A percentile compares a stretch with the other conserved stretches of the same genome.
Evolutionary conservation across 2,113 vertebrate species (phyloP).

Genomic region (Sardina pilchardus): DNA sequence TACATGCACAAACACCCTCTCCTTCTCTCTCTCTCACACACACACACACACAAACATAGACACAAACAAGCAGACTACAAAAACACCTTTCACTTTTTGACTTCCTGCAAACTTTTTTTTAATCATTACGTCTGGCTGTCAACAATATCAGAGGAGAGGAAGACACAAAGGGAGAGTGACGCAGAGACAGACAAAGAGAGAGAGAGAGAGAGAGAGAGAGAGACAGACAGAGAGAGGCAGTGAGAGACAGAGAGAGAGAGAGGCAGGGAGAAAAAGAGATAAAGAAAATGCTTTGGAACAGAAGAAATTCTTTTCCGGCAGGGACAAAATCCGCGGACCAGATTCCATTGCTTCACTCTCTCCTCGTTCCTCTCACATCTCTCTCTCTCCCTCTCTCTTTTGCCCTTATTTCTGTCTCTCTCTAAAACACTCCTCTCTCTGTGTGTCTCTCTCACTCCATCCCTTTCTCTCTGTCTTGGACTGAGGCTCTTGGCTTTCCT

Average conservation of each 20-base stretch:
- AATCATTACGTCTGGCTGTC: background rate
- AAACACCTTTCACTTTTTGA: background rate
- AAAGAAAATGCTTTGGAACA: background rate
- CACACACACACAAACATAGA: background rate
- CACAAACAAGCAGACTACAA: background rate
- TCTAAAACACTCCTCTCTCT: background rate
- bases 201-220: background rate
- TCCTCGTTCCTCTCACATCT: background rate
- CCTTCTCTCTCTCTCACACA: too few relatives aligned
- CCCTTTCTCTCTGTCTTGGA: background rate
- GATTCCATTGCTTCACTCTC: conserved; percentile 27
- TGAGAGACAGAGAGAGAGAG: background rate
- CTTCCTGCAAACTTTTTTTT: background rate
- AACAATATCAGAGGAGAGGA: background rate
- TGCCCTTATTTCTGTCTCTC: background rate
- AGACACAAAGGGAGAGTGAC: background rate
- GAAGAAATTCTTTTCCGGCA: background rate
- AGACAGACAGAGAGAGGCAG: background rate
- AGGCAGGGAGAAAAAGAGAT: background rate
- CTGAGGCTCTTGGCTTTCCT: conserved; percentile 12
- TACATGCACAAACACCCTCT: background rate
- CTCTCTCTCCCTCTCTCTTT: background rate
- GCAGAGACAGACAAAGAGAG: background rate
- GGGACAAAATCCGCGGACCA: background rate
- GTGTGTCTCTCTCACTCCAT: background rate